These are phyloP conservation scores for Atta texana DNA, from an alignment of 1,140 invertebrate species.

Conservation along the genomic window DNA sequence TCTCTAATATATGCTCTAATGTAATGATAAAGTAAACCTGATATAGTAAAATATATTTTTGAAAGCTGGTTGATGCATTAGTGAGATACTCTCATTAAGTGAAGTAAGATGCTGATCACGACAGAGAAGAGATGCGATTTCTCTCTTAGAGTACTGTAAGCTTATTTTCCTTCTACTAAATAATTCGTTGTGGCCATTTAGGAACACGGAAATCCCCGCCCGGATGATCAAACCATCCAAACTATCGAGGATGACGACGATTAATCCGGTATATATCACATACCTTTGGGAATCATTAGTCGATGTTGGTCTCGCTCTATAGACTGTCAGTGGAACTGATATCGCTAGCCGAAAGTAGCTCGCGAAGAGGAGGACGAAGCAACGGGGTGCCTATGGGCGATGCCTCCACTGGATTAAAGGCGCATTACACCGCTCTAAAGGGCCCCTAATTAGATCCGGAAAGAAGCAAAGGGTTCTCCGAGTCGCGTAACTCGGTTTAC, in stretches of 20 bases:
- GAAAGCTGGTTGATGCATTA: background rate
- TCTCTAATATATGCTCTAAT: background rate
- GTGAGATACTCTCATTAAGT: background rate
- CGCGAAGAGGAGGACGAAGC: slow-evolving; percentile 12
- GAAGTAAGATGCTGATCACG: background rate
- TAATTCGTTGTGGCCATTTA: slow-evolving; percentile 72
- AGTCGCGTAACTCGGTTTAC: slow-evolving; percentile 85
- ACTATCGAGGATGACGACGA: slow-evolving; percentile 78
- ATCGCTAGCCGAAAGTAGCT: slow-evolving; percentile 75
- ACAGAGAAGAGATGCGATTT: background rate
- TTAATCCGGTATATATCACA: slow-evolving; percentile 82
- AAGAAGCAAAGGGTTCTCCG: slow-evolving; percentile 85
- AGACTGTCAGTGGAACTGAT: slow-evolving; percentile 65
- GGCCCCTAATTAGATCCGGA: slow-evolving; percentile 85
- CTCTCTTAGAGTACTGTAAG: slow-evolving; percentile 58
- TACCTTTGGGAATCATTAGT: slow-evolving; percentile 84
- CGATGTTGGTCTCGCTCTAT: slow-evolving; percentile 69
- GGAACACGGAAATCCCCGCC: slow-evolving; percentile 46
- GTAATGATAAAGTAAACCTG: background rate
- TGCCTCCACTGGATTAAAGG: slow-evolving; percentile 83
- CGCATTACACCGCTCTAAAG: slow-evolving; percentile 83
- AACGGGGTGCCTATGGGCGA: slow-evolving; percentile 67
- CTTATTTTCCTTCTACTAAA: slow-evolving; percentile 70
- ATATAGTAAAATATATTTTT: background rate
- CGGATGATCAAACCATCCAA: slow-evolving; percentile 73